A percentile compares a stretch with the other conserved stretches of the same genome.
Conservation (phyloP, 2,797 vertebrate genomes). For the Todus mexicanus region DNA sequence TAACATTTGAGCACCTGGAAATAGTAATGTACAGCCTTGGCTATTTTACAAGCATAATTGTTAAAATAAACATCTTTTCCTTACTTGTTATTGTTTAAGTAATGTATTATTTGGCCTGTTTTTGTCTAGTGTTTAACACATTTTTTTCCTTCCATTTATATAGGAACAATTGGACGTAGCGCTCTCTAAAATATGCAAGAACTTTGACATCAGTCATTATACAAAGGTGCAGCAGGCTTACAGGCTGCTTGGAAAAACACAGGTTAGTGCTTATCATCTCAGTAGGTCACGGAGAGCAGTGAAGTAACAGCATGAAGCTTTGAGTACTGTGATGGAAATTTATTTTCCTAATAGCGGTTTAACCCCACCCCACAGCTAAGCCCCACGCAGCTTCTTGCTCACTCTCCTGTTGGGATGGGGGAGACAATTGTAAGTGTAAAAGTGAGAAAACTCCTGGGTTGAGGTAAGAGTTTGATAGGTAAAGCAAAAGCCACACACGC, state of each 20-base stretch:
- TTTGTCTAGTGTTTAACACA: not conserved
- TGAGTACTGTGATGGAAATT: not conserved
- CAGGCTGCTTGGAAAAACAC: conserved; percentile 96
- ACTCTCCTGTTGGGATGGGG: not conserved
- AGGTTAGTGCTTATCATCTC: conserved; percentile 75
- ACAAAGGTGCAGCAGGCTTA: conserved; percentile 97
- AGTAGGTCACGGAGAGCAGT: not conserved
- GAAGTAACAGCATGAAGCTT: not conserved
- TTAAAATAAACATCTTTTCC: not conserved
- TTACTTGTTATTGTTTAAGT: not conserved
- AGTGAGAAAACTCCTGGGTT: not conserved
- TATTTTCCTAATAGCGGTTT: not conserved
- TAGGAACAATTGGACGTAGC: conserved; percentile 98
- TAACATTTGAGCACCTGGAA: not conserved
- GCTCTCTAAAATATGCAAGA: conserved; percentile 98
- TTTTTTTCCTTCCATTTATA: not conserved
- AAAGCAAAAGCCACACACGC: too few relatives aligned
- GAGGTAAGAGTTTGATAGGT: not conserved
- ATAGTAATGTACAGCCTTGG: not conserved
- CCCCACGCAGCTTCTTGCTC: not conserved
- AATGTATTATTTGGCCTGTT: not conserved
- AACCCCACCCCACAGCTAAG: not conserved
- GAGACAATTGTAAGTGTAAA: not conserved
- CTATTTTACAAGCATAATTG: not conserved
- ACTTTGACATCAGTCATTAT: conserved; percentile 95